Evolutionary conservation across 2,797 vertebrate genomes (phyloP).

Genomic region (Chloroceryle amazona): DNA sequence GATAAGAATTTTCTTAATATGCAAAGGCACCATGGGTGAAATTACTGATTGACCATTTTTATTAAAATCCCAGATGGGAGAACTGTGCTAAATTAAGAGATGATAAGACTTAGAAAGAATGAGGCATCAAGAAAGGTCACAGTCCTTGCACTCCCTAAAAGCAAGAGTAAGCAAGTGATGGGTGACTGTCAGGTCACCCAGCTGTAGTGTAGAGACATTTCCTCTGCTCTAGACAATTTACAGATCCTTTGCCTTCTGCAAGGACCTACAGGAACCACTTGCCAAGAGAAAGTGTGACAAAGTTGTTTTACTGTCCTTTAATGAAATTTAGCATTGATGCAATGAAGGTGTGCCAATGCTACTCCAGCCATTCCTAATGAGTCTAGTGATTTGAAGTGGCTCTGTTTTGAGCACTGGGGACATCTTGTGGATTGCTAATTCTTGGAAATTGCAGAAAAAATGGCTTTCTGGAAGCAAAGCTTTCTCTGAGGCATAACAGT

Average conservation of each 20-base stretch:
- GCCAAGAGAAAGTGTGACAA: background rate
- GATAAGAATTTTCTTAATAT: constrained; percentile 14
- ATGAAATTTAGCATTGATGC: background rate
- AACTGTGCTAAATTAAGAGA: background rate
- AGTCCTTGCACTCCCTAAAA: background rate
- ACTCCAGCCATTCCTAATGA: background rate
- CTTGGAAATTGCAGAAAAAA: background rate
- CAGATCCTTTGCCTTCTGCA: background rate
- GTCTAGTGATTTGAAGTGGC: background rate
- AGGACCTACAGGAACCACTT: background rate
- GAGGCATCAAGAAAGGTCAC: background rate
- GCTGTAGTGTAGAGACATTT: background rate
- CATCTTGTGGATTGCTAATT: constrained; percentile 2
- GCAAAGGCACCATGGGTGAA: background rate
- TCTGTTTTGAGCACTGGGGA: background rate
- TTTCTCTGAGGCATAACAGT: background rate
- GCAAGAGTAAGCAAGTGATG: background rate
- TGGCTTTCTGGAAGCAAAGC: background rate
- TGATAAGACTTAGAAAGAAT: background rate
- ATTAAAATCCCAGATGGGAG: background rate
- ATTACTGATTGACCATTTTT: constrained; percentile 30
- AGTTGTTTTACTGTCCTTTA: background rate
- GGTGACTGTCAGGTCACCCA: background rate
- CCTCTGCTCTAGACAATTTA: background rate
- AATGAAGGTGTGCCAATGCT: background rate